A percentile compares a stretch with the other conserved stretches of the same genome.
Evolutionary conservation across 2,113 vertebrate genomes (phyloP).

Genomic region (Bothrops jararaca): DNA sequence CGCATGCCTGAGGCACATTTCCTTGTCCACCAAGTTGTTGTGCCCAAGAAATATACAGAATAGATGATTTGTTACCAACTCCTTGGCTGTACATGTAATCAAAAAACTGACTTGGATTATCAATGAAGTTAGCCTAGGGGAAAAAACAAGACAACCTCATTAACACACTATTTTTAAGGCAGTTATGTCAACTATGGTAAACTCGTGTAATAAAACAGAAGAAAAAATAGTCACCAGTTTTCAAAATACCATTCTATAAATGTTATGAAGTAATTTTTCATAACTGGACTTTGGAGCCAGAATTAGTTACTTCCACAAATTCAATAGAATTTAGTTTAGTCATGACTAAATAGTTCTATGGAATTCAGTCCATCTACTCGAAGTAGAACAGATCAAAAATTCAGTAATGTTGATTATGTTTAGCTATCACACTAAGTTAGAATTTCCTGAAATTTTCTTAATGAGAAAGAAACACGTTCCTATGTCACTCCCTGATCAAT

Average conservation of each 20-base stretch:
- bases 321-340: background rate
- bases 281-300: background rate
- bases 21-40: slow-evolving; percentile 70
- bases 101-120: slow-evolving; percentile 72
- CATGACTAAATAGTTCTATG: background rate
- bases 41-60: slow-evolving; percentile 80
- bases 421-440: background rate
- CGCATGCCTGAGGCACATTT: slow-evolving; percentile 63
- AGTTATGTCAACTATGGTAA: background rate
- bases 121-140: slow-evolving; percentile 72
- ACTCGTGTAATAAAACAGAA: background rate
- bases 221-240: background rate
- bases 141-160: background rate
- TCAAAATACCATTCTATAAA: background rate
- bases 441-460: background rate
- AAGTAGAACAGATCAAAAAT: background rate
- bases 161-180: background rate
- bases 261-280: background rate
- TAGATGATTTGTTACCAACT: slow-evolving; percentile 70
- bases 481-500: background rate
- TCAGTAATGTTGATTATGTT: background rate
- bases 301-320: background rate
- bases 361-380: background rate
- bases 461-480: background rate
- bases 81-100: slow-evolving; percentile 70